Percentiles rank a stretch among this genome's conserved stretches.
These are phyloP conservation scores for Paedocypris micromegethes DNA, from an alignment of 2,797 vertebrate species.

Conservation along the genomic window DNA sequence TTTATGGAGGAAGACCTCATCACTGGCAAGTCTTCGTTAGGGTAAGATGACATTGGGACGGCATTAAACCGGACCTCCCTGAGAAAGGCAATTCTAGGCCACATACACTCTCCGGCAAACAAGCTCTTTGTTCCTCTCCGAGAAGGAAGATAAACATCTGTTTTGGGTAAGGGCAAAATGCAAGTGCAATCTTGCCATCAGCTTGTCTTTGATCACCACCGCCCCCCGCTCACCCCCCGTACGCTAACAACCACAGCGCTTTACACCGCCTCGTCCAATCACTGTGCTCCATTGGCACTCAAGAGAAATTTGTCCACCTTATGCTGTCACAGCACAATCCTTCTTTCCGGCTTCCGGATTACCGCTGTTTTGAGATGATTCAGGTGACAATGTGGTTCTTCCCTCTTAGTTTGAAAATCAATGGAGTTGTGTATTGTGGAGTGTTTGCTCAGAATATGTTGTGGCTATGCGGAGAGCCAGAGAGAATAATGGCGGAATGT, in stretches of 20 bases:
- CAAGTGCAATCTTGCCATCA: conserved; percentile 33
- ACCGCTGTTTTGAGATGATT: no score
- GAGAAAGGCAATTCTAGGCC: conserved; percentile 18
- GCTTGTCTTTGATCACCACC: conserved; percentile 33
- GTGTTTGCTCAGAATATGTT: conserved; percentile 41
- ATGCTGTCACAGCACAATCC: background rate
- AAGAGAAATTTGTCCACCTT: conserved; percentile 27
- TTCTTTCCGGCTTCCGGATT: no score
- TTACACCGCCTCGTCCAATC: no score
- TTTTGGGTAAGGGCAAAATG: conserved; percentile 32
- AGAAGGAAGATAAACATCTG: conserved; percentile 38
- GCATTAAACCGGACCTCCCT: conserved; percentile 15
- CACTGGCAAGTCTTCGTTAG: conserved; percentile 8
- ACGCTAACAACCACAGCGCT: conserved; percentile 9
- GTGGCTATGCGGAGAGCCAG: conserved; percentile 41
- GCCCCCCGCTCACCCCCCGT: conserved; percentile 38
- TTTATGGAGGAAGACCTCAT: conserved; percentile 24
- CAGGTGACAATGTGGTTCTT: background rate
- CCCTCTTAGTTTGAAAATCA: conserved; percentile 42
- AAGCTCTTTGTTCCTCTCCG: conserved; percentile 30
- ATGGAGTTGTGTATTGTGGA: conserved; percentile 33
- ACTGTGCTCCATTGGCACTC: background rate
- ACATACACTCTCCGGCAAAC: conserved; percentile 14
- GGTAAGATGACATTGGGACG: conserved; percentile 11
- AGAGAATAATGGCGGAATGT: conserved; percentile 46